Evolutionary conservation across 1,140 invertebrate genomes (phyloP).

Genomic region (Neoseiulus cucumeris): DNA sequence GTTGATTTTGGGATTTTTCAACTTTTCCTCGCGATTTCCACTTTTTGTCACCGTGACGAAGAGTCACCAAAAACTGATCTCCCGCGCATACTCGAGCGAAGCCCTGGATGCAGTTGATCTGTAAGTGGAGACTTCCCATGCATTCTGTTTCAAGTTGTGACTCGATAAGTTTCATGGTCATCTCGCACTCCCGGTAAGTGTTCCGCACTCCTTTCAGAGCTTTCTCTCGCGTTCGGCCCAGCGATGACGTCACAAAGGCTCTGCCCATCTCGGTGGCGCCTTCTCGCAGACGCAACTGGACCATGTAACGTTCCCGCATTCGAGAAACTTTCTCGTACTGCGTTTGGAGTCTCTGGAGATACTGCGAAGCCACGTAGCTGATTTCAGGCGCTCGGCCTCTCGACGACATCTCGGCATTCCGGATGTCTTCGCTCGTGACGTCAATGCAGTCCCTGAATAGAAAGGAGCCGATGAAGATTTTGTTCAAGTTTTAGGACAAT

Average conservation of each 20-base stretch:
- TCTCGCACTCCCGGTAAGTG: not conserved
- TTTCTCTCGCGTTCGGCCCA: constrained; percentile 2
- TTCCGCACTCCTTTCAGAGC: not conserved
- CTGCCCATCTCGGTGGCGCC: not conserved
- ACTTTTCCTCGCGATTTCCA: constrained; percentile 1
- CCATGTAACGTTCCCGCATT: not conserved
- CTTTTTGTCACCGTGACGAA: not conserved
- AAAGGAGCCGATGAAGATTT: no score
- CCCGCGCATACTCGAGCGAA: not conserved
- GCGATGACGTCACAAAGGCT: not conserved
- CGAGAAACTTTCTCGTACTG: not conserved
- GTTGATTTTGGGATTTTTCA: not conserved
- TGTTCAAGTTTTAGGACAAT: no score
- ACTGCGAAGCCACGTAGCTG: not conserved
- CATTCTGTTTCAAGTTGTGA: constrained; percentile 2
- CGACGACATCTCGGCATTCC: not conserved
- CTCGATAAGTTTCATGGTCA: constrained; percentile 7
- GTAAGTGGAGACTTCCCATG: not conserved
- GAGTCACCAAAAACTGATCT: not conserved
- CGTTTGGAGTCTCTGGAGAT: not conserved
- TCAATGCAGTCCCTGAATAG: not conserved
- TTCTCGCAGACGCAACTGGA: not conserved
- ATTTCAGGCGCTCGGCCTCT: not conserved
- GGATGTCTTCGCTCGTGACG: constrained; percentile 5
- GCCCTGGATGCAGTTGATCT: not conserved